These are phyloP conservation scores for Calyptomena viridis DNA, from an alignment of 2,113 vertebrate species.

Conservation along the genomic window DNA sequence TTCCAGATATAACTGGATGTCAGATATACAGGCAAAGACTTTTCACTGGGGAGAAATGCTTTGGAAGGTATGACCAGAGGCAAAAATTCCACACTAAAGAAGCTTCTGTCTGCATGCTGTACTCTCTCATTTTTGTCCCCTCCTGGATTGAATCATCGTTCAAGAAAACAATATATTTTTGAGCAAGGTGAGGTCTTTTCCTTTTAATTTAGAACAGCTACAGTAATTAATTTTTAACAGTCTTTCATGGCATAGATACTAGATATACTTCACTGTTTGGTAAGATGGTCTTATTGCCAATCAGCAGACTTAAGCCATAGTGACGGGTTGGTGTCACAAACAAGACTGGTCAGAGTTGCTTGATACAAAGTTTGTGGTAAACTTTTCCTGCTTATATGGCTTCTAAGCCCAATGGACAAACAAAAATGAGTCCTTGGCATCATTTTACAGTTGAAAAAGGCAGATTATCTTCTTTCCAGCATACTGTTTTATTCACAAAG, in stretches of 20 bases:
- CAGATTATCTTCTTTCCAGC: neutral
- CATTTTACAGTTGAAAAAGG: neutral
- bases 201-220: neutral
- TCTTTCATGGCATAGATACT: neutral
- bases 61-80: neutral
- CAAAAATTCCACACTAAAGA: neutral
- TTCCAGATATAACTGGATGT: constrained; percentile 26
- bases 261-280: neutral
- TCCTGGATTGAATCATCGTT: neutral
- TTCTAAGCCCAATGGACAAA: neutral
- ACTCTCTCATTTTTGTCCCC: neutral
- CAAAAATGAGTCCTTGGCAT: neutral
- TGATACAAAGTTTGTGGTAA: neutral
- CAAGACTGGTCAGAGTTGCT: neutral
- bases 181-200: neutral
- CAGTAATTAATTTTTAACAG: neutral
- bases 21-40: constrained; percentile 3
- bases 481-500: neutral
- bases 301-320: neutral
- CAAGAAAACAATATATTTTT: neutral
- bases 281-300: accelerated
- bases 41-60: neutral
- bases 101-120: neutral
- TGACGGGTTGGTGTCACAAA: neutral
- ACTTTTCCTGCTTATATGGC: neutral